Evolutionary conservation across 1,140 invertebrate genomes (phyloP), one percentile per base, ranked within the genome.

Genomic region (Drosophila arawakana): DNA sequence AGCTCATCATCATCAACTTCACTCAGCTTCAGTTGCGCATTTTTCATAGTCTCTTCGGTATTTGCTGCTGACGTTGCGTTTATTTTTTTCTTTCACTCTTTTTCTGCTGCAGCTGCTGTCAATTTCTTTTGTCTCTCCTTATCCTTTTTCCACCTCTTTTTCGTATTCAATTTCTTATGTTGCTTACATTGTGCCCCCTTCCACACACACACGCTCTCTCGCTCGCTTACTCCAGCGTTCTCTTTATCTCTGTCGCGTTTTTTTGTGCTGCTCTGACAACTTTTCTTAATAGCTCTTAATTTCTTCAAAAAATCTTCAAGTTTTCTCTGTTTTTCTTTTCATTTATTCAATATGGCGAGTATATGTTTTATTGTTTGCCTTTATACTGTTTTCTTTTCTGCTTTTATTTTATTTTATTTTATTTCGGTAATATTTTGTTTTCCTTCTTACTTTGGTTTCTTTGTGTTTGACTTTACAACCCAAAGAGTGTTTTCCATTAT

Each of bases 41-140:
- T 89, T 88, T 88, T 88, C 84, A 88, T 88, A 88, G 85, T 88
- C 84, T 89, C 85, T 89, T 89, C 79, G 81, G 80, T 84, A 78
- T 77, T 73, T 78, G 76, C 77, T 81, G 76, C 81, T 86, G 79
- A 67, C 82, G 78, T 69, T 73, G 84, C 80, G 78, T 82, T 78
- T 84, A 90, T 90, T 77, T 81, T 58, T 59, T 76, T 66, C 18
- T 21, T 55, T 49, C 66, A 49, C 39, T 30, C 3, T 25, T 44
- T 62, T 41, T 3, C 46, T 65, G 18, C 37, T 66, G 52, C 70
- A 59, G 50, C 67, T 75, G 55, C 54, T 72, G 60, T 55, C 73
- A 69, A 73, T 65, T 58, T 68, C 57, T 65, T 73, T 71, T 54
- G 50, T 67, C 7, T 63, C 13, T 59, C 43, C 25, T 67, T 15